A percentile compares a stretch with the other conserved stretches of the same genome.
These are phyloP conservation scores for Tillus elongatus DNA, from an alignment of 2,888 invertebrate genomes.

Conservation along the genomic window DNA sequence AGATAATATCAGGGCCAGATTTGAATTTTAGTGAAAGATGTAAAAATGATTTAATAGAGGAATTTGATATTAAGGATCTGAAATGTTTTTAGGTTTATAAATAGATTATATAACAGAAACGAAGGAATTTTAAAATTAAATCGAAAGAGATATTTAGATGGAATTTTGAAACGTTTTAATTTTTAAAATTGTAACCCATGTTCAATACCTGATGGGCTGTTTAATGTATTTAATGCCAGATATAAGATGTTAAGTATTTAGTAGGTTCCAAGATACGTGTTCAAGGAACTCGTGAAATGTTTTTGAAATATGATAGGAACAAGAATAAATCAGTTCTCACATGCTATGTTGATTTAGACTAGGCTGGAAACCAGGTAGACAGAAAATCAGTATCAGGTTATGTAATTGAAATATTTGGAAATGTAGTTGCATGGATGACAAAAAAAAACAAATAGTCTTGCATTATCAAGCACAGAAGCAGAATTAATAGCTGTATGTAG, in stretches of 20 bases:
- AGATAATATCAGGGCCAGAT: constrained; percentile 11
- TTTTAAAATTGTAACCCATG: constrained; percentile 6
- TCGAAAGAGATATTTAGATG: constrained; percentile 11
- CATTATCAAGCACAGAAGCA: neutral
- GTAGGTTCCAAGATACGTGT: no score
- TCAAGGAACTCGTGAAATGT: no score
- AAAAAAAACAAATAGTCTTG: neutral
- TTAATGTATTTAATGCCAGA: no score
- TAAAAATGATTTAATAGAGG: constrained; percentile 7
- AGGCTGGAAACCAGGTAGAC: no score
- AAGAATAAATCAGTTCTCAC: no score
- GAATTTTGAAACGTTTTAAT: constrained; percentile 14
- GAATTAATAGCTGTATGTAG: neutral
- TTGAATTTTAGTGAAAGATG: constrained; percentile 10
- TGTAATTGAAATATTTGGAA: neutral
- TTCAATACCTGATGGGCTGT: no score
- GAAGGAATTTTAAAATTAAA: constrained; percentile 12
- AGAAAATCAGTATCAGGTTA: constrained; percentile 2
- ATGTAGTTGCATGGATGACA: neutral
- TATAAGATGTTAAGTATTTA: no score
- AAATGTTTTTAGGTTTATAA: constrained; percentile 7
- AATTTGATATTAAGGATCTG: constrained; percentile 5
- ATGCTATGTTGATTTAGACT: no score
- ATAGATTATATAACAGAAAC: constrained; percentile 10
- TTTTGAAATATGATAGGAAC: no score